These are phyloP conservation scores for Physella acuta DNA, from an alignment of 1,140 invertebrate genomes.

Conservation along the genomic window DNA sequence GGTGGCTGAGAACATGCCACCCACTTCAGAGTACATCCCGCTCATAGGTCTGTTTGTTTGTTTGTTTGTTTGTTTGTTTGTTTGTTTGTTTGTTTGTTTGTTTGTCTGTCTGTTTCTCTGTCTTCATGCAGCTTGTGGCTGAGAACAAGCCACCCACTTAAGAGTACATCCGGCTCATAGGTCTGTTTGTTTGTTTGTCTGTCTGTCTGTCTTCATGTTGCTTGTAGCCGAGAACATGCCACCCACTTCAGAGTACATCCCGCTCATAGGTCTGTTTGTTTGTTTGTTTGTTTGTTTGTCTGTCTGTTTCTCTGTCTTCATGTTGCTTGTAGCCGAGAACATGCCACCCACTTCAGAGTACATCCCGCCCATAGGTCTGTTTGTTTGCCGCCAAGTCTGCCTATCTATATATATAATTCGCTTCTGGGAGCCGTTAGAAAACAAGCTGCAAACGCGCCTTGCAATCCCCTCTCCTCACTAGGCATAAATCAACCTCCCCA, in stretches of 20 bases:
- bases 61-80: too few species aligned
- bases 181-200: slow-evolving; percentile 52
- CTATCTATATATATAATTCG: slow-evolving; percentile 66
- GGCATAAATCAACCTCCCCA: too few species aligned
- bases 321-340: slow-evolving; percentile 67
- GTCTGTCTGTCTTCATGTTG: slow-evolving; percentile 65
- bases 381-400: slow-evolving; percentile 29
- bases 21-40: slow-evolving; percentile 67
- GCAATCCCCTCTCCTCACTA: too few species aligned
- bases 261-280: slow-evolving; percentile 65
- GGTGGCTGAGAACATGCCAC: slow-evolving; percentile 67
- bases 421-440: too few species aligned
- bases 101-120: too few species aligned
- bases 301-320: slow-evolving; percentile 68
- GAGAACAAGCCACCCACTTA: slow-evolving; percentile 69
- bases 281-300: too few species aligned
- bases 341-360: slow-evolving; percentile 68
- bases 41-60: slow-evolving; percentile 65
- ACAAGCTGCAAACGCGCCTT: too few species aligned
- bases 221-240: slow-evolving; percentile 68
- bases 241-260: slow-evolving; percentile 67
- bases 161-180: slow-evolving; percentile 66
- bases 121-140: slow-evolving; percentile 67
- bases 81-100: too few species aligned
- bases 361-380: slow-evolving; percentile 66